A percentile compares a stretch with the other conserved stretches of the same genome.
Conservation (phyloP, 2,888 invertebrate genomes). For the Hofmannophila pseudospretella region DNA sequence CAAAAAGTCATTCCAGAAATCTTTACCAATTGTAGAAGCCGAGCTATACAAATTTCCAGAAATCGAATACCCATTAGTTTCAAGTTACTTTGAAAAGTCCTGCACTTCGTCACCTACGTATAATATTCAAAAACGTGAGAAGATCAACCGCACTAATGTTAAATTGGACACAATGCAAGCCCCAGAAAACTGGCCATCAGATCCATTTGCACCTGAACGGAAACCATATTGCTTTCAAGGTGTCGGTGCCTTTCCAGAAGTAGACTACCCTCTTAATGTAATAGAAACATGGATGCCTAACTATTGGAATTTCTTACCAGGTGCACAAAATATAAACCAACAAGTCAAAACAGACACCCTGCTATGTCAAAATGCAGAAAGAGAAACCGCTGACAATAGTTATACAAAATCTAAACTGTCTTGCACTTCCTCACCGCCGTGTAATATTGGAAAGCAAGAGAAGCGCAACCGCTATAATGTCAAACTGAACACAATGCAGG, state of each 20-base stretch:
- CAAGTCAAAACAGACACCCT: not conserved
- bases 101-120: no score
- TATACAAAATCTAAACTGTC: no score
- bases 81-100: no score
- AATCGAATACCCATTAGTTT: conserved; percentile 29
- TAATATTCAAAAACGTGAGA: not conserved
- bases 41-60: conserved; percentile 32
- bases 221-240: conserved; percentile 22
- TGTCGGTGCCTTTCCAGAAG: conserved; percentile 43
- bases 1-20: not conserved
- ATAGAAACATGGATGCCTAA: conserved; percentile 47
- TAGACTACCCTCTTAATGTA: conserved; percentile 49
- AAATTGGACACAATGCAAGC: not conserved
- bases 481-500: not conserved
- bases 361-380: no score
- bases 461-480: not conserved
- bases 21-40: not conserved
- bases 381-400: not conserved
- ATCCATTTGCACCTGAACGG: conserved; percentile 11
- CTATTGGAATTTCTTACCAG: conserved; percentile 35
- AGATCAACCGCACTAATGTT: not conserved
- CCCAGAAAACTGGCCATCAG: conserved; percentile 2
- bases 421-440: no score
- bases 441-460: not conserved
- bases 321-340: not conserved